Evolutionary conservation across 35 echinoderm and acorn worm genomes (phyloP), one percentile per base, ranked within the genome.

Genomic region (Apostichopus californicus): DNA sequence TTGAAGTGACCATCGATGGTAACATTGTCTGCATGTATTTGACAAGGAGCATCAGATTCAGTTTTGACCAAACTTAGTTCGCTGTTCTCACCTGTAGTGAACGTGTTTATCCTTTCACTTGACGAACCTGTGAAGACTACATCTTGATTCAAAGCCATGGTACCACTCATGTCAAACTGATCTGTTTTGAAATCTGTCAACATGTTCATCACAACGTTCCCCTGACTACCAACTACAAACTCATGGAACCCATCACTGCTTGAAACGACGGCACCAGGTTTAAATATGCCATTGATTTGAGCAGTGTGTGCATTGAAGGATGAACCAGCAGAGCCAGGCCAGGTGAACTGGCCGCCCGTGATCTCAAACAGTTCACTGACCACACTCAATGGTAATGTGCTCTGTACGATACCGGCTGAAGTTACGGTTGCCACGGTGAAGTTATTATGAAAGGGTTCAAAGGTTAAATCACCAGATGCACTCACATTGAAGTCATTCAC

Each of bases 361-460:
- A 96, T 85, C 5, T 91, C 81, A 53, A 96, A 92, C 23, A 8
- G 5, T 14, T 61, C 54, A 56, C 90, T 83, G 14, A 90, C 25
- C 10, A 96, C 26, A 54, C 77, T 26, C 15, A 96, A 56, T n/a
- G 95, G 79, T 10, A 23, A 46, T 53, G 65, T 90, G 52, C 93
- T 83, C 9, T 91, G 81, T 77, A 96, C 78, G 54, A 34, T 82
- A 24, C 95, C 95, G 34, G 88, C 85, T 3, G 94, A 85, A 71
- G n/a, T 23, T 0, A 96, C 63, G 18, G 23, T 55, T 11, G 70
- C 21, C 2, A 92, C 86, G 9, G 22, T 81, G 54, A 96, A 90
- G 13, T 87, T 68, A 72, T 86, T 91, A 18, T 61, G 20, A 13
- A 81, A 57, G 21, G 91, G 84, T 71, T 81, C 78, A 86, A 96